Conservation (phyloP, 37 sponge, comb jelly and placozoan species). For the Mnemiopsis leidyi region DNA sequence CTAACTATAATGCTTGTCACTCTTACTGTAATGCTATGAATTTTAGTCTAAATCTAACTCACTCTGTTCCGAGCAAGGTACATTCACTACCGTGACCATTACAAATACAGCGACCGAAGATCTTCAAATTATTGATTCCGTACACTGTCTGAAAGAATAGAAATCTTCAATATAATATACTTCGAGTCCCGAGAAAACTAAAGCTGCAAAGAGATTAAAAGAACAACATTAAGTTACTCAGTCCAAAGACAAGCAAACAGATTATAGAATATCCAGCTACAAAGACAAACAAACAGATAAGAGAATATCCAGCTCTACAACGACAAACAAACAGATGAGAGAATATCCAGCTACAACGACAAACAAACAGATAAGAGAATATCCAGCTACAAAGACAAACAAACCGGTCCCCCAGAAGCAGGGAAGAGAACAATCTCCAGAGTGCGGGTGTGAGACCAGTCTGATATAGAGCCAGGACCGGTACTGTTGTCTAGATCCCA, state of each 20-base stretch:
- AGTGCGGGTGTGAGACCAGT: neutral
- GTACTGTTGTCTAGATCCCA: neutral
- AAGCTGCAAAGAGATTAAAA: no score
- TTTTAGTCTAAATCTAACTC: neutral
- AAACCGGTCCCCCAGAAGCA: neutral
- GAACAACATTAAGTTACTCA: no score
- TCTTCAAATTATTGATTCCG: neutral
- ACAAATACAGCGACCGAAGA: conserved; percentile 20
- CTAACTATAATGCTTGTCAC: no score
- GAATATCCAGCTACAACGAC: neutral
- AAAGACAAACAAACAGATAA: no score
- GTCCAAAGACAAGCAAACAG: no score
- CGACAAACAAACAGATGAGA: neutral
- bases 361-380: neutral
- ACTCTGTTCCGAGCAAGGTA: neutral
- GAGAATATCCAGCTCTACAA: no score
- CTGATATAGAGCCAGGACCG: neutral
- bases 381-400: neutral
- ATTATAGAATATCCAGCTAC: no score
- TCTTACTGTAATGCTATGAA: no score
- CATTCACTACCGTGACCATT: conserved; percentile 10
- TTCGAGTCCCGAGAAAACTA: no score
- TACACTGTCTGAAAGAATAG: conserved; percentile 50
- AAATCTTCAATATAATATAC: no score
- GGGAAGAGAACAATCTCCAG: conserved; percentile 43